Evolutionary conservation across 2,797 vertebrate genomes (phyloP).

Genomic region (Halcyon badia): DNA sequence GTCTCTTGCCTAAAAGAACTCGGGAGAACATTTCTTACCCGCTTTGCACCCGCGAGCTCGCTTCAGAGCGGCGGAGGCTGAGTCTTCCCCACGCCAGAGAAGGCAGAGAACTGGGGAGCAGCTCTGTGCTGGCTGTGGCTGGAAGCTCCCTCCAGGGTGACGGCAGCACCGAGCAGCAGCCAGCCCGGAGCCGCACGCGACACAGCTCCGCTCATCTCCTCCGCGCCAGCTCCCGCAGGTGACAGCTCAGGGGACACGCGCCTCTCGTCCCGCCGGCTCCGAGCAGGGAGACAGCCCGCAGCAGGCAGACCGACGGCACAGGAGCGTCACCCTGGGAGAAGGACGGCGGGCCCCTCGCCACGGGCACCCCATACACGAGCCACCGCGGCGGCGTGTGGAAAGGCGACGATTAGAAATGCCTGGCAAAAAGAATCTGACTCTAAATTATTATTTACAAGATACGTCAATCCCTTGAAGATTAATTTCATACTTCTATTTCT

Average conservation of each 20-base stretch:
- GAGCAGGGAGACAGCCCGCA: not conserved
- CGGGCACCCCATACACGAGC: not conserved
- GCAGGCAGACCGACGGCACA: not conserved
- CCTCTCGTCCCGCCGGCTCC: not conserved
- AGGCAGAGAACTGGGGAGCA: fast-evolving
- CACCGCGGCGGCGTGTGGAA: not conserved
- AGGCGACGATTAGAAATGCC: not conserved
- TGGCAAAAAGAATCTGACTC: not conserved
- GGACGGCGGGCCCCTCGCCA: not conserved
- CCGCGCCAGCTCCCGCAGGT: not conserved
- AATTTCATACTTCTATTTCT: not conserved
- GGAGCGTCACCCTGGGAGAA: not conserved
- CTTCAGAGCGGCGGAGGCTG: not conserved
- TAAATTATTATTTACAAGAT: not conserved
- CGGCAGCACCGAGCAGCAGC: not conserved
- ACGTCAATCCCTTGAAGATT: not conserved
- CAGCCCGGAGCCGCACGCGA: fast-evolving
- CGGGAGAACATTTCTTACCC: not conserved
- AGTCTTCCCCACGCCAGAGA: not conserved
- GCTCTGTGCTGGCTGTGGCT: fast-evolving
- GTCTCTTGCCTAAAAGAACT: not conserved
- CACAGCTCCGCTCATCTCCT: not conserved
- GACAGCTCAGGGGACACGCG: not conserved
- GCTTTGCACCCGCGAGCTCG: not conserved
- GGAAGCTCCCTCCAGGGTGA: not conserved